Base-by-base conservation (phyloP, 2,888 invertebrate genomes). In the Heliothis peltigera region DNA sequence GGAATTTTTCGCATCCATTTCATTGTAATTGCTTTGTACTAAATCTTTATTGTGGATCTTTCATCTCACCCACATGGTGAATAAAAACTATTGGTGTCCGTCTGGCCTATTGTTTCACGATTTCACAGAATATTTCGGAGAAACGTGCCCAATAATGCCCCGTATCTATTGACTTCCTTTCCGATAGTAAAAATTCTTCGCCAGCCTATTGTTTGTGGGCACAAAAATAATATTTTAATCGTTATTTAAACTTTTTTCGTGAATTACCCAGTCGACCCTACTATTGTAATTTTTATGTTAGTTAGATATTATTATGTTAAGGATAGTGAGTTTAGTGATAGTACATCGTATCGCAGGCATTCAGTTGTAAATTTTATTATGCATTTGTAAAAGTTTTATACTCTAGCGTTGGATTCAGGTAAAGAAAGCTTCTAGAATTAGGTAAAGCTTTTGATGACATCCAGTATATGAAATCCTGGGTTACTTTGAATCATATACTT, bases 131-230 rank as follows among this genome's bases (percentile, higher is more conserved):
- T 68, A 84, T 88, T 92, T 92, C 92, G 74, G 70, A 84, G 92
- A 93, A 93, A 84, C 74, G 65, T 81, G 73, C 69, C 84, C 88
- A 89, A 91, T 92, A 90, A 88, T 82, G 81, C 81, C 59, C 86
- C 83, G 86, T 92, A 93, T 93, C 92, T 93, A 89, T 93, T 89
- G 89, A 92, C 89, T 93, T 94, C 94, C 93, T 91, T 84, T 89
- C 84, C 80, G 93, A 93, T 93, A 91, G 84, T 92, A 92, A 93
- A 91, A 87, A 89, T 85, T 89, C 88, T 83, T 84, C 76, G 79
- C 69, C 83, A 56, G 72, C 63, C 89, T 79, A 90, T 94, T 94
- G 93, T 94, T 91, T 91, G 90, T 81, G 82, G 80, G 82, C 78
- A 87, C 85, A 83, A 88, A 92, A 91, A 92, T 91, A 87, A 90